Base-by-base conservation (phyloP, 2,113 vertebrate genomes). In the Meriones unguiculatus region DNA sequence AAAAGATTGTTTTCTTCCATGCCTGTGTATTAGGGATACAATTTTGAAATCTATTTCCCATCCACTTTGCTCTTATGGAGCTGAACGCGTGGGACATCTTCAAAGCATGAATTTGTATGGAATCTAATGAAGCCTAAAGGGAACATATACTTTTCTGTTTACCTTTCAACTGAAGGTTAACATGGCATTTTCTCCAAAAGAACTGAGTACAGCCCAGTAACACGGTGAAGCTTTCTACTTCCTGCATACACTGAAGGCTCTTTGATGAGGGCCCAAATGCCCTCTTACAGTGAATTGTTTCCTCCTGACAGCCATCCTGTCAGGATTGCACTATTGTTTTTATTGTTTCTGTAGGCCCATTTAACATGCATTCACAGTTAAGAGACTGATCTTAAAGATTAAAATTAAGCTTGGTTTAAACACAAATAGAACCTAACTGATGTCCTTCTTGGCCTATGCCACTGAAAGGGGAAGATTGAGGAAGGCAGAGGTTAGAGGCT, bases 381-480 rank as follows among this genome's bases (percentile, higher is more conserved):
- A 57, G 30, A 90, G 15, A 78, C 95, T 96, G 41, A 89, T 65
- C 52, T 59, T 91, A 91, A 92, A 88, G 41, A 20, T 57, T 93
- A 2, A 50, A 88, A 94, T 67, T 89, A 64, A 18, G 52, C 13
- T 25, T 57, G 52, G 22, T 57, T 32, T 67, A 59, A 80, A 59
- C 24, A 38, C 18, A 76, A 88, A 32, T 30, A 57, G n/a, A 92
- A 35, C 2, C 5, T 24, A 75, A 25, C 4, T 14, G 25, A 30
- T 73, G 52, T 52, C 6, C 2, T 18, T 12, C 2, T 65, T 32
- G 82, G 15, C 20, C 7, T 65, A 64, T 15, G 69, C 24, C 20
- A 4, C 64, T 89, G 30, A 62, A 28, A 86, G 54, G 12, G 38
- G 62, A 72, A 11, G 20, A 35, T 24, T 62, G 5, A 76, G 77